These are phyloP conservation scores for Achlya flavicornis DNA, from an alignment of 2,888 invertebrate species.

Conservation along the genomic window DNA sequence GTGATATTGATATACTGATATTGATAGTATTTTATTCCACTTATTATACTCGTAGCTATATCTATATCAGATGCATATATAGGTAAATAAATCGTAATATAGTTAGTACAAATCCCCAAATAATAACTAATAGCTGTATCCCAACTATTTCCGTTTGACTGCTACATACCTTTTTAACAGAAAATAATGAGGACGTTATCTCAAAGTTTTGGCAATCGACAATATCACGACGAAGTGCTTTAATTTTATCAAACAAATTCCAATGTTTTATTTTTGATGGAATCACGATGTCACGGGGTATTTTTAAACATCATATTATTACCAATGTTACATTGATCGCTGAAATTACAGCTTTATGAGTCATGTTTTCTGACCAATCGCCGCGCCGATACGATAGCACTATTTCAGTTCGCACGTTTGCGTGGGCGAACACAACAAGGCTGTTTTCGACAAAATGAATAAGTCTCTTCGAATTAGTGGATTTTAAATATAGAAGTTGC, in stretches of 20 bases:
- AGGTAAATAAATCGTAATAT: no score
- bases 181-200: no score
- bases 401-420: constrained; percentile 62
- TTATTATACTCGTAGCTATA: no score
- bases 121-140: no score
- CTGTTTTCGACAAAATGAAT: constrained; percentile 70
- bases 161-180: no score
- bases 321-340: constrained; percentile 68
- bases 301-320: constrained; percentile 59
- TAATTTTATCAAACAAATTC: constrained; percentile 18
- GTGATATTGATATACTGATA: no score
- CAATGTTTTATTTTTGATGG: constrained; percentile 40
- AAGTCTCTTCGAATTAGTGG: constrained; percentile 58
- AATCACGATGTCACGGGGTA: constrained; percentile 51
- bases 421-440: constrained; percentile 78
- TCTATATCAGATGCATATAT: no score
- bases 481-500: constrained; percentile 60
- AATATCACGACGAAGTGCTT: no score
- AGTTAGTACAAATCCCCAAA: no score
- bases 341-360: constrained; percentile 67
- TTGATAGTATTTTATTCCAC: no score
- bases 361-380: constrained; percentile 63
- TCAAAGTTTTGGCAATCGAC: no score
- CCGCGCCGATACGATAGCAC: constrained; percentile 45
- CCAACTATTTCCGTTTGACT: no score